Evolutionary conservation across 1,140 invertebrate species (phyloP).

Genomic region (Penaeus indicus): DNA sequence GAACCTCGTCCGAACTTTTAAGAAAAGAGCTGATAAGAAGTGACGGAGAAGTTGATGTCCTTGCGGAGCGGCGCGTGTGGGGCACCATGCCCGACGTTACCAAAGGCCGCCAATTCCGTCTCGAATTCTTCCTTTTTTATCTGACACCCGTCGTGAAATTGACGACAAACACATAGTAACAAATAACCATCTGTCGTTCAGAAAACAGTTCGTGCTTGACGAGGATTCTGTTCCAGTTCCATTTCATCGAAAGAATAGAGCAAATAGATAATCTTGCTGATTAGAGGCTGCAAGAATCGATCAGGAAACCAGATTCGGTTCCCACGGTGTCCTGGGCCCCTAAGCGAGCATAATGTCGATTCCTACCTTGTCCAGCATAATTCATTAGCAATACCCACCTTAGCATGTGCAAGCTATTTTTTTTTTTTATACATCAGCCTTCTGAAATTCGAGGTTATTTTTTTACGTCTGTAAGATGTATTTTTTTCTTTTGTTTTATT

Average conservation of each 20-base stretch:
- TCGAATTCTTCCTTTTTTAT: background rate
- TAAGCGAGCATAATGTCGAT: constrained; percentile 13
- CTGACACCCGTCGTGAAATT: background rate
- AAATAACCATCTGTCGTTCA: no score
- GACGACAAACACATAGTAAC: background rate
- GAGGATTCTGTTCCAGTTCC: background rate
- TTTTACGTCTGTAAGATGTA: background rate
- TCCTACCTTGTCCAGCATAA: constrained; percentile 11
- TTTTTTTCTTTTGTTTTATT: background rate
- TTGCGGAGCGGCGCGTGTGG: constrained; percentile 35
- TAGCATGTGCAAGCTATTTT: constrained; percentile 8
- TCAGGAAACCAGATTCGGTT: constrained; percentile 31
- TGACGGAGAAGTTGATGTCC: constrained; percentile 37
- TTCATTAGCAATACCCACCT: background rate
- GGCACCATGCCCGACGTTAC: constrained; percentile 25
- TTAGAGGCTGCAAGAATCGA: background rate
- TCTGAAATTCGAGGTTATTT: constrained; percentile 23
- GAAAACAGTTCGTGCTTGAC: no score
- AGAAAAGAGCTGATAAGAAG: constrained; percentile 8
- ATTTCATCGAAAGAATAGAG: no score
- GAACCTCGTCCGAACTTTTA: constrained; percentile 24
- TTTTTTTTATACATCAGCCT: background rate
- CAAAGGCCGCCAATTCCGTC: background rate
- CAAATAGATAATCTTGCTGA: background rate
- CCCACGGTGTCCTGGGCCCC: constrained; percentile 33